Evolutionary conservation across 2,113 vertebrate species (phyloP).

Genomic region (Calidris pygmaea): DNA sequence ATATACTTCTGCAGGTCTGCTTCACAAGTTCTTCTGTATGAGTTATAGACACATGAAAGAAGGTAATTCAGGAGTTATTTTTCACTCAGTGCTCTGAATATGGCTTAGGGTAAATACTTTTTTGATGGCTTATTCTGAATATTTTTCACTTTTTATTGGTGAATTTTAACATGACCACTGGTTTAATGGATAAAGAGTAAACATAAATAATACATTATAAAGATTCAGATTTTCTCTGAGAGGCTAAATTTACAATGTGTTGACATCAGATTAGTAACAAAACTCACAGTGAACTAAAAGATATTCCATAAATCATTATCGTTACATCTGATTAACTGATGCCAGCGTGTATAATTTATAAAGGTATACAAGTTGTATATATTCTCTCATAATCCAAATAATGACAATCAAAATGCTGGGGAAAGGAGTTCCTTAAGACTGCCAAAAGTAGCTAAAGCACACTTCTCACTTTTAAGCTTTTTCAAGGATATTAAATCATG

Average conservation of each 20-base stretch:
- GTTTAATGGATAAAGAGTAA: neutral
- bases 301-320: neutral
- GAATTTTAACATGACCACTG: neutral
- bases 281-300: neutral
- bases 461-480: conserved; percentile 21
- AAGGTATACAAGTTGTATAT: neutral
- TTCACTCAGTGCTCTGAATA: conserved; percentile 37
- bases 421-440: neutral
- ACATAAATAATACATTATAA: neutral
- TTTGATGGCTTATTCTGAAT: conserved; percentile 22
- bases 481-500: conserved; percentile 14
- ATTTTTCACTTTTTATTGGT: neutral
- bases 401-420: neutral
- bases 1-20: neutral
- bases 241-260: neutral
- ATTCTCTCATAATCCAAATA: neutral
- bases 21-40: neutral
- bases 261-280: neutral
- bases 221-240: neutral
- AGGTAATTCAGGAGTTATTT: conserved; percentile 35
- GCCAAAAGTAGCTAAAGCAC: conserved; percentile 31
- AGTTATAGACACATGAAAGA: conserved; percentile 41
- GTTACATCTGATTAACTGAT: neutral
- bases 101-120: conserved; percentile 12
- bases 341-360: conserved; percentile 1